Conservation (phyloP, 2,113 vertebrate genomes). For the Vulpes vulpes region DNA sequence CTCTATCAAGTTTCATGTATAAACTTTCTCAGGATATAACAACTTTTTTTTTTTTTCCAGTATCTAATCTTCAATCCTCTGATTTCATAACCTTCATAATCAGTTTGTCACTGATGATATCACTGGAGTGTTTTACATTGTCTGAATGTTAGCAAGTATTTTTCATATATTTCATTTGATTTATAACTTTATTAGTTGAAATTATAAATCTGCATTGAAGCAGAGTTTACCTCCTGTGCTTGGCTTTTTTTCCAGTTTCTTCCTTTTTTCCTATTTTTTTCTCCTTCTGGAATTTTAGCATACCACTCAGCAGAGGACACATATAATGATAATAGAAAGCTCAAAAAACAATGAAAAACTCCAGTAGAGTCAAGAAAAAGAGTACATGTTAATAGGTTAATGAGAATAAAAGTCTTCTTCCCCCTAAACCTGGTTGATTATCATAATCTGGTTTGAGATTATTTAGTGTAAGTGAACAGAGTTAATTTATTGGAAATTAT, state of each 20-base stretch:
- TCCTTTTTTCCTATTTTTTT: neutral
- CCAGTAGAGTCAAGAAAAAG: slow-evolving; percentile 16
- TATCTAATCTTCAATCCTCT: neutral
- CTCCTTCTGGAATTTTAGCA: neutral
- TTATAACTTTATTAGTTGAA: neutral
- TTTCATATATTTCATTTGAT: neutral
- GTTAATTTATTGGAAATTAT: slow-evolving; percentile 53
- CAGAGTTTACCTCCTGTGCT: neutral
- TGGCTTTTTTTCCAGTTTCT: neutral
- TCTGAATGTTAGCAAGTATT: neutral
- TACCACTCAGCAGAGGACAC: neutral
- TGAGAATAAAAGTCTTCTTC: slow-evolving; percentile 7
- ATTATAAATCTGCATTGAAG: neutral
- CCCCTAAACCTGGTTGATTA: neutral
- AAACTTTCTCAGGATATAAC: neutral
- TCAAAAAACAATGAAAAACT: neutral
- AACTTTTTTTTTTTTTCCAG: neutral
- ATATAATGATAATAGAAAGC: neutral
- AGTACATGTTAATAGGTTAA: neutral
- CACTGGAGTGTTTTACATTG: neutral
- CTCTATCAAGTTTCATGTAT: neutral
- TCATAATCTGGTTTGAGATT: slow-evolving; percentile 69
- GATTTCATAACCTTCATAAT: neutral
- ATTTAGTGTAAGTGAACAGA: slow-evolving; percentile 62
- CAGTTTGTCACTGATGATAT: neutral